Evolutionary conservation across 2,888 invertebrate species (phyloP), one percentile per base, ranked within the genome.

Genomic region (Ochropleura plecta): DNA sequence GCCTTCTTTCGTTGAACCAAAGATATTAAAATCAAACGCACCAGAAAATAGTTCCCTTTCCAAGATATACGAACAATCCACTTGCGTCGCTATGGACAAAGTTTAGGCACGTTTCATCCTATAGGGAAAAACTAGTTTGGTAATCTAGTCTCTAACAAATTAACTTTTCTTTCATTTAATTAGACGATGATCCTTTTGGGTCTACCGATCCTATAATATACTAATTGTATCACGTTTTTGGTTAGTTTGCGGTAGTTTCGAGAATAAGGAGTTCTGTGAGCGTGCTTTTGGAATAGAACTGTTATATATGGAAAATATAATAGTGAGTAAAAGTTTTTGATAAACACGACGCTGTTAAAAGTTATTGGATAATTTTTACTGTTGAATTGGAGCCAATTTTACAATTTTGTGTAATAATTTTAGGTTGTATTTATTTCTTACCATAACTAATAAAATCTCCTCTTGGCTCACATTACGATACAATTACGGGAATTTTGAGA

Each of bases 91-190:
- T 77, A 49, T 20, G 59, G 12, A 30, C 57, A 82, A 77, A 77
- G 77, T 79, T 79, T 64, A 65, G 82, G 78, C 78, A 82, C 78
- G 82, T 78, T 44, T 46, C 57, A 70, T 12, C 73, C 57, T 62
- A 62, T 69, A 40, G 69, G 82, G 82, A 72, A 51, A 70, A 72
- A 76, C 59, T 70, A 72, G 69, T 85, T 84, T n/a, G 46, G 59
- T 46, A 60, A 64, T 16, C 40, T 49, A 53, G 53, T 70, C 72
- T 62, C 59, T 55, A 70, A 66, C 59, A 67, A 81, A 71, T 76
- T 81, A 69, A 81, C 85, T 76, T 81, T 57, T 76, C 46, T 67
- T 70, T 62, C 53, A 82, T 82, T 70, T 67, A 72, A 82, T 85
- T 82, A 68, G 67, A 59, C n/a, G 46, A 64, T 68, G 67, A 67